These are phyloP conservation scores for Euzophera pinguis DNA, from an alignment of 2,888 invertebrate genomes.

Conservation along the genomic window DNA sequence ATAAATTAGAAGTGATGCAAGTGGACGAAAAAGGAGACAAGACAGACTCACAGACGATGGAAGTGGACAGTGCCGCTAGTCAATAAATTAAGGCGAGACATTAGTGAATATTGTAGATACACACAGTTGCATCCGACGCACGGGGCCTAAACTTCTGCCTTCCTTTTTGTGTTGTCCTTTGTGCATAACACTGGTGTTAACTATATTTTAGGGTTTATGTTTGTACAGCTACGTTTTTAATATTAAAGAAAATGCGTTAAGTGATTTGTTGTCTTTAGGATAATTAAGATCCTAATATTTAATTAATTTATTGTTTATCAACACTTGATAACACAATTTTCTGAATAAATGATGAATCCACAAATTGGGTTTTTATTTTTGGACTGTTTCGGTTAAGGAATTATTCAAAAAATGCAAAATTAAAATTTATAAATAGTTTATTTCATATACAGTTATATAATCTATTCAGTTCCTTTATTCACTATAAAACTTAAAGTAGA, in stretches of 20 bases:
- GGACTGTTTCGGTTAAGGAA: too few species aligned
- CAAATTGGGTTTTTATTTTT: conserved; percentile 32
- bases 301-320: conserved; percentile 78
- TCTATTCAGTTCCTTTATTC: conserved; percentile 15
- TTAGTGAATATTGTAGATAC: conserved; percentile 60
- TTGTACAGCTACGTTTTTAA: conserved; percentile 72
- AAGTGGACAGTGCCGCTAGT: conserved; percentile 74
- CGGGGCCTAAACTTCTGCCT: conserved; percentile 42
- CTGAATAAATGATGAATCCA: conserved; percentile 69
- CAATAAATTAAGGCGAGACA: conserved; percentile 63
- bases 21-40: conserved; percentile 56
- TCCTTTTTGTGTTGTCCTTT: conserved; percentile 46
- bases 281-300: conserved; percentile 63
- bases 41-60: conserved; percentile 57
- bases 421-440: not conserved
- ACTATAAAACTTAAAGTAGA: not conserved
- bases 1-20: conserved; percentile 46
- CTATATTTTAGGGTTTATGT: conserved; percentile 59
- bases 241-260: conserved; percentile 51
- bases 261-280: conserved; percentile 54
- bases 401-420: not conserved
- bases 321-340: conserved; percentile 73
- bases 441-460: not conserved
- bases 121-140: conserved; percentile 41
- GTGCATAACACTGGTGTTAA: conserved; percentile 65